Conservation (phyloP, 2,888 invertebrate species). For the Drosophila recens region DNA sequence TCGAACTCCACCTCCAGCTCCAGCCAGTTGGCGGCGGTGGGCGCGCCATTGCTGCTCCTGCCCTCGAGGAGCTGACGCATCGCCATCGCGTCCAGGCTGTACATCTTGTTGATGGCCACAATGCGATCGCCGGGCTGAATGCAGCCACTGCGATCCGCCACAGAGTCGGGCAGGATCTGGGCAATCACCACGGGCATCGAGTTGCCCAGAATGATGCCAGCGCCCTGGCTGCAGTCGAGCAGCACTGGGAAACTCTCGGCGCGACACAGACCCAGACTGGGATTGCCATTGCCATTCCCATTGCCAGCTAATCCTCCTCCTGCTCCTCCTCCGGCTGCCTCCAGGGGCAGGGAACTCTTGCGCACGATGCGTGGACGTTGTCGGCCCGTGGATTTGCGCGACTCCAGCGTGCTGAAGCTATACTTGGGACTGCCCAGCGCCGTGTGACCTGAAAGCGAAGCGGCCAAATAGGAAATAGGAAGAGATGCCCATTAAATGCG, state of each 20-base stretch:
- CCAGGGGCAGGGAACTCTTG: conserved; percentile 86
- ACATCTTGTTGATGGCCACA: conserved; percentile 93
- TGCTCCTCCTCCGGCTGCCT: conserved; percentile 39
- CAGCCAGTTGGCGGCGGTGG: conserved; percentile 87
- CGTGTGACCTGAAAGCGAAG: conserved; percentile 71
- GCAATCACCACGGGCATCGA: conserved; percentile 80
- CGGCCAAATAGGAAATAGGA: neutral
- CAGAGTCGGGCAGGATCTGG: conserved; percentile 83
- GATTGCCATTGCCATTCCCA: conserved; percentile 64
- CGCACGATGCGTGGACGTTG: conserved; percentile 85
- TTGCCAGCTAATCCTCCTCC: conserved; percentile 17
- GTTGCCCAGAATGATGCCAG: conserved; percentile 83
- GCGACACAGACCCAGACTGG: conserved; percentile 83
- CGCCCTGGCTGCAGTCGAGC: conserved; percentile 85
- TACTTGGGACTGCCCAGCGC: conserved; percentile 86
- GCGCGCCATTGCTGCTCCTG: conserved; percentile 18
- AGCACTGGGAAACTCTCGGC: conserved; percentile 85
- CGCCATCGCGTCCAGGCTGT: conserved; percentile 88
- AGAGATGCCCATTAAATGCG: conserved; percentile 23
- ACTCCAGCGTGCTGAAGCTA: conserved; percentile 87
- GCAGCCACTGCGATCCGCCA: conserved; percentile 89
- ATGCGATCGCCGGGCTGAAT: conserved; percentile 93
- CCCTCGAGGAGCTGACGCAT: conserved; percentile 86
- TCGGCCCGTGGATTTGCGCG: conserved; percentile 85
- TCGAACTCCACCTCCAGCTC: conserved; percentile 94